Evolutionary conservation across 2,113 vertebrate species (phyloP), one percentile per base, ranked within the genome.

Genomic region (Archilochus colubris): DNA sequence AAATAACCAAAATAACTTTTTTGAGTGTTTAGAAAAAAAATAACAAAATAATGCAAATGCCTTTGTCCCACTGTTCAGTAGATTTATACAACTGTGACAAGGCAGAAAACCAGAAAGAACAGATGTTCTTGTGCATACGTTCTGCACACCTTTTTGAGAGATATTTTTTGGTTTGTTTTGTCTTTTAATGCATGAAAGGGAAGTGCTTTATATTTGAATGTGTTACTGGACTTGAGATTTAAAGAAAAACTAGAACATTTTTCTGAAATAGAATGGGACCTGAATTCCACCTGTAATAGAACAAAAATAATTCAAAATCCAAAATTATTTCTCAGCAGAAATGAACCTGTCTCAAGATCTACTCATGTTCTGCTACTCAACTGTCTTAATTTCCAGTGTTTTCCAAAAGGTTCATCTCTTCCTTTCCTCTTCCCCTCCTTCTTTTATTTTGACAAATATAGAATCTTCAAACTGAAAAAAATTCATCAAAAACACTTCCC

Each of bases 281-380:
- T 7, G 17, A 66, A 73, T 43, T 86, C 30, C 51, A 43, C 31
- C 25, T 61, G 58, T 61, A 84, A 77, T 14, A 50, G 7, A 2
- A 80, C 3, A 0, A 16, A 69, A 78, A 30, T 64, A 73, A 12
- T 0, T 3, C 4, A 21, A 16, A 40, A 40, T 40, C 12, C 14
- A 61, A 76, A 82, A 87, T 8, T 7, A 0, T 18, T 89, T 73
- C 67, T 84, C 54, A 91, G 59, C 30, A 78, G 57, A 91, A 84
- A 72, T 3, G 3, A 53, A 89, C 38, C 54, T 20, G 8, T 72
- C 62, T 89, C 16, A 0, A 85, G 38, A 27, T 18, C 53, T 48
- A 46, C 3, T 70, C 51, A 63, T 33, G 48, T 92, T 94, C 72
- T 80, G 43, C 44, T 86, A 30, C 54, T 88, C 64, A 40, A 14